phyloP scores from a whole-genome alignment of 1,140 invertebrate species.

The Diplogasteroides magnus region DNA sequence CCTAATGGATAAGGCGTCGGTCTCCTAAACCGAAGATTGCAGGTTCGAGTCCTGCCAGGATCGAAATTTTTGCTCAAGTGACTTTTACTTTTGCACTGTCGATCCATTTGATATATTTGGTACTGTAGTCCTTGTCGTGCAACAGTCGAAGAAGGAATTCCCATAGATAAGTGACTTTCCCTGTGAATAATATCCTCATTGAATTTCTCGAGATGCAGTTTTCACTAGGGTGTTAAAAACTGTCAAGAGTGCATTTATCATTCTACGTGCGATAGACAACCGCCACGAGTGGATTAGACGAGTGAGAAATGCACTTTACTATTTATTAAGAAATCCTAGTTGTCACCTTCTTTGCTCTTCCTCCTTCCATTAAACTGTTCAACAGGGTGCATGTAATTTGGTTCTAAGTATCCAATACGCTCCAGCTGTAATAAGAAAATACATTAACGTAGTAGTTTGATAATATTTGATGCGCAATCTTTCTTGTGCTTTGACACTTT shows the following conservation, averaged over 20 bases:
- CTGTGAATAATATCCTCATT: slow-evolving; percentile 25
- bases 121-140: slow-evolving; percentile 94
- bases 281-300: too few relatives aligned
- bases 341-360: slow-evolving; percentile 19
- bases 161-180: slow-evolving; percentile 87
- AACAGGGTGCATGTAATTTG: slow-evolving; percentile 4
- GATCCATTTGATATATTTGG: slow-evolving; percentile 98
- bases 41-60: slow-evolving; percentile 59
- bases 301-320: too few relatives aligned
- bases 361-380: slow-evolving; percentile 13
- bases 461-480: too few relatives aligned
- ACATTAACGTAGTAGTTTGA: too few relatives aligned
- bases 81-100: slow-evolving; percentile 82
- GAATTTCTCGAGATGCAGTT: neutral
- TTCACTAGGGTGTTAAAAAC: too few relatives aligned
- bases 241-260: too few relatives aligned
- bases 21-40: slow-evolving; percentile 60
- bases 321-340: too few relatives aligned
- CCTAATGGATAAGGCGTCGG: slow-evolving; percentile 61
- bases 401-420: neutral
- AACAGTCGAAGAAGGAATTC: slow-evolving; percentile 94
- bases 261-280: too few relatives aligned
- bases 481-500: too few relatives aligned
- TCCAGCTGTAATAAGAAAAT: slow-evolving; percentile 4
- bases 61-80: slow-evolving; percentile 36